Base-by-base conservation (phyloP, 2,113 vertebrate species). In the Catharus fuscescens region DNA sequence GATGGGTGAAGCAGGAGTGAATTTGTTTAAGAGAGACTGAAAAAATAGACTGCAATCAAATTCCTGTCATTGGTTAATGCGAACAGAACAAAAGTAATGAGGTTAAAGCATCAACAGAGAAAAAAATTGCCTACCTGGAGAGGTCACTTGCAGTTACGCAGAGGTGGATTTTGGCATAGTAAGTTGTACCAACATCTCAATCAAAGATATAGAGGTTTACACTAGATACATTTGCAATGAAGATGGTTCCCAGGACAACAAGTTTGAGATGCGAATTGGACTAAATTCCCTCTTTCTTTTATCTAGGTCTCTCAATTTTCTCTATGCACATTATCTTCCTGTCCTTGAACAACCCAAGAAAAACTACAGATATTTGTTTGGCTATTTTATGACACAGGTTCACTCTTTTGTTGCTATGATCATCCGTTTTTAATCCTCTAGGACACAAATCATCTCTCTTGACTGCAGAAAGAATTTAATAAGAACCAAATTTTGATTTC, bases 331-430 rank as follows among this genome's bases (percentile, higher is more conserved):
- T 52, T 10, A 60, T n/a, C 18, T 11, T 80, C 29, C 18, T 40
- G 38, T 59, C 88, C 79, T 86, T 90, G 56, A 95, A 48, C 8
- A 12, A 73, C 53, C 73, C 65, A 56, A 84, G 40, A 64, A 91
- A 88, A 91, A 36, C 6, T 56, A 50, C 50, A 73, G 16, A 79
- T 72, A n/a, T 34, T 54, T 28, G 76, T 70, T n/a, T 17, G 67
- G 47, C 34, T 89, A 28, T 81, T 94, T 95, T 91, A 82, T 90
- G 78, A 67, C 53, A n/a, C 65, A 92, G 31, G 28, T 85, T 87
- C 91, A 91, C 73, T 91, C 57, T 72, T 93, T 85, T 93, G 78
- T 87, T 95, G 95, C 57, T 34, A 38, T 72, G 73, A 53, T 57
- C 57, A 93, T 25, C 44, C n/a, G 42, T 74, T 89, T 48, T 76